phyloP scores from a whole-genome alignment of 1,140 invertebrate species.

The Cepaea nemoralis region DNA sequence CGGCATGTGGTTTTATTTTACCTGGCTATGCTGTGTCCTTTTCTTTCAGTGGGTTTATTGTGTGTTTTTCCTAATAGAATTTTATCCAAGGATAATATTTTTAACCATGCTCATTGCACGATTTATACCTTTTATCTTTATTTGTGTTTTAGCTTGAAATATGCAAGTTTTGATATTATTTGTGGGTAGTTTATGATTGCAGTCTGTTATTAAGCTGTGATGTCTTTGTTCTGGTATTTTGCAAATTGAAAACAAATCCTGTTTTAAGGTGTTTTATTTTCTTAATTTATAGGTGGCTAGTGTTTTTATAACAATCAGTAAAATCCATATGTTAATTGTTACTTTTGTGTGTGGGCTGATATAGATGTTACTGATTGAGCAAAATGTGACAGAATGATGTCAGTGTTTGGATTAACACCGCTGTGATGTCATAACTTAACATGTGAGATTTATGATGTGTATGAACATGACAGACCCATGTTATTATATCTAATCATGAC shows the following conservation, averaged over 20 bases:
- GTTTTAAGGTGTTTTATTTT: background rate
- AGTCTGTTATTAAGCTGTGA: background rate
- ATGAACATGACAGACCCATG: too few relatives aligned
- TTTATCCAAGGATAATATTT: too few relatives aligned
- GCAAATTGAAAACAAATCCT: background rate
- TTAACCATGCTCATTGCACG: background rate
- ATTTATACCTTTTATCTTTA: background rate
- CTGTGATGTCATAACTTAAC: too few relatives aligned
- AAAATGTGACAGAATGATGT: background rate
- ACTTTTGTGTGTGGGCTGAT: background rate
- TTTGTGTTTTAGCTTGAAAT: background rate
- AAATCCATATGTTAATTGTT: background rate
- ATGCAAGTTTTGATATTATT: background rate
- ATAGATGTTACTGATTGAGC: background rate
- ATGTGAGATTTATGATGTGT: too few relatives aligned
- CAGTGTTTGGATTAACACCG: too few relatives aligned
- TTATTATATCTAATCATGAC: too few relatives aligned
- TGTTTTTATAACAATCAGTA: too few relatives aligned
- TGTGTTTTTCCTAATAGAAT: too few relatives aligned
- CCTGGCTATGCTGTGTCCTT: too few relatives aligned
- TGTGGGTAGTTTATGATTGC: too few relatives aligned
- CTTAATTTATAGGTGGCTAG: background rate
- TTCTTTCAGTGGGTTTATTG: too few relatives aligned
- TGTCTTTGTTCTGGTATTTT: background rate
- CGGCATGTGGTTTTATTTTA: too few relatives aligned